Evolutionary conservation across 2,888 invertebrate genomes (phyloP).

Genomic region (Conistra vaccinii): DNA sequence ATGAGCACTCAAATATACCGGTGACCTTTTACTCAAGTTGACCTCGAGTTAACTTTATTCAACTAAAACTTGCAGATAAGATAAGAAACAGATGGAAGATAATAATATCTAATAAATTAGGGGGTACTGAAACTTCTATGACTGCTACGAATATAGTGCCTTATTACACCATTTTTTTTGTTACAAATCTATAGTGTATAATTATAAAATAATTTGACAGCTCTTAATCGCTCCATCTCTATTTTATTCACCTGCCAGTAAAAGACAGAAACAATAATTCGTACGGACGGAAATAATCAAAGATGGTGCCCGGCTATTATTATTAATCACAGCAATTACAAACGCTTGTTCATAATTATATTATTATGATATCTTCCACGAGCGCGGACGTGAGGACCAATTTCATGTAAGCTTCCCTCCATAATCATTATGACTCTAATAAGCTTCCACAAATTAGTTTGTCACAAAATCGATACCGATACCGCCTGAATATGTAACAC

Average conservation of each 20-base stretch:
- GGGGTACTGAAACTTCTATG: neutral
- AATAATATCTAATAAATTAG: neutral
- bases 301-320: conserved; percentile 12
- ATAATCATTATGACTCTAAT: conserved; percentile 34
- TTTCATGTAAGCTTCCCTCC: conserved; percentile 1
- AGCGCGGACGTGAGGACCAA: conserved; percentile 17
- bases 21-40: neutral
- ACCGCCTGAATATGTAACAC: conserved; percentile 43
- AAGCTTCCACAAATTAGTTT: conserved; percentile 38
- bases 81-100: neutral
- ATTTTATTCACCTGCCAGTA: neutral
- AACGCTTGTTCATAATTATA: conserved; percentile 23
- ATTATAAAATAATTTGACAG: neutral
- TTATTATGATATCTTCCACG: neutral
- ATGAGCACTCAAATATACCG: neutral
- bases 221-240: neutral
- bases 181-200: neutral
- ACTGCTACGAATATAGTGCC: neutral
- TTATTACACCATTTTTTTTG: neutral
- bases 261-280: neutral
- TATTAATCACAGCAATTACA: conserved; percentile 33
- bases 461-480: conserved; percentile 59
- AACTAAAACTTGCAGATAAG: conserved; percentile 3
- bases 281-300: neutral
- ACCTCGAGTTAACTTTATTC: neutral